These are phyloP conservation scores for Parotocinclus haroldoi DNA, from an alignment of 2,797 vertebrate genomes.

Conservation along the genomic window DNA sequence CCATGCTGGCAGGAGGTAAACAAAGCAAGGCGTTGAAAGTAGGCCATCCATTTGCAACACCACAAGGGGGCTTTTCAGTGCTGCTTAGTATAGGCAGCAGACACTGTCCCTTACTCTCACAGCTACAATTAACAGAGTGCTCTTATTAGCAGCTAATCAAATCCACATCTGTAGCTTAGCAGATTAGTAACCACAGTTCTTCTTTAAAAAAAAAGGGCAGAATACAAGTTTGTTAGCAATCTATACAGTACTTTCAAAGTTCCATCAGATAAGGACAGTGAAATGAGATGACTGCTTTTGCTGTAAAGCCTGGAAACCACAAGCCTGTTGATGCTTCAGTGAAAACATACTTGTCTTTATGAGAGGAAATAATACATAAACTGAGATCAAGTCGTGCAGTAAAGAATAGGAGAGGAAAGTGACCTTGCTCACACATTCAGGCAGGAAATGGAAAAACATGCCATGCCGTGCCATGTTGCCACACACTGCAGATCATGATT, in stretches of 20 bases:
- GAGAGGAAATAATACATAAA: no score
- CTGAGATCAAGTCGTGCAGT: no score
- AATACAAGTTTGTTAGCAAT: neutral
- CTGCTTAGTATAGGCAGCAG: constrained; percentile 11
- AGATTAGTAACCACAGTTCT: neutral
- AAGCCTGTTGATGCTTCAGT: no score
- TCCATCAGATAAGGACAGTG: constrained; percentile 13
- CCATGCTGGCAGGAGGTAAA: constrained; percentile 51
- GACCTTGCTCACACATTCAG: no score
- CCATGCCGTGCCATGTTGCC: no score
- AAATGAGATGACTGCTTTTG: neutral
- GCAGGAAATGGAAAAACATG: no score
- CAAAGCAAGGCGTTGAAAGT: constrained; percentile 20
- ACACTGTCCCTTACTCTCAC: neutral
- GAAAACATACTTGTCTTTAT: no score
- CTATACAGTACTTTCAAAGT: neutral
- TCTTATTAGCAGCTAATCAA: constrained; percentile 8
- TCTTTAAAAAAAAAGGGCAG: neutral
- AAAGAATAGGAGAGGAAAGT: no score
- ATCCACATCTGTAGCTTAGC: constrained; percentile 3
- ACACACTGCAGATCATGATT: no score
- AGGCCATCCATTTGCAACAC: constrained; percentile 9
- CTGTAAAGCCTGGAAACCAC: no score
- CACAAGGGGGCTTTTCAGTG: constrained; percentile 8
- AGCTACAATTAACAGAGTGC: neutral